A percentile compares a stretch with the other conserved stretches of the same genome.
Conservation (phyloP, 2,888 invertebrate genomes). For the Pterostichus niger region DNA sequence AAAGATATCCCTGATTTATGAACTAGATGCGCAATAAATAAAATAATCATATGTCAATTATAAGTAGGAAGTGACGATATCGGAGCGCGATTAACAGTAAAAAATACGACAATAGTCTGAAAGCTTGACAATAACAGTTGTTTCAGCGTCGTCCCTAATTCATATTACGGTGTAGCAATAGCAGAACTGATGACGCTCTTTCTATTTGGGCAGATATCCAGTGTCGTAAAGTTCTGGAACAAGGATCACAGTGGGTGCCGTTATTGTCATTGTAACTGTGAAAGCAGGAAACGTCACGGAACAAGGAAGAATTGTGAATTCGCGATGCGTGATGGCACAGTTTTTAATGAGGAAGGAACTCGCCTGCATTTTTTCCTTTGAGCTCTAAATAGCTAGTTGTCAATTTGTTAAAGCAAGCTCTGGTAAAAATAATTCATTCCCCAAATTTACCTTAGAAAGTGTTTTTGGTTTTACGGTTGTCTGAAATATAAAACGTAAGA, state of each 20-base stretch:
- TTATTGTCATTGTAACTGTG: slow-evolving; percentile 63
- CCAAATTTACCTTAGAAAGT: too few relatives aligned
- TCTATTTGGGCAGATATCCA: slow-evolving; percentile 23
- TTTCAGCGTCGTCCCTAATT: slow-evolving; percentile 25
- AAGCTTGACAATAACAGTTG: slow-evolving; percentile 32
- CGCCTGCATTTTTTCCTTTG: slow-evolving; percentile 14
- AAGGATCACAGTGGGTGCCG: slow-evolving; percentile 40
- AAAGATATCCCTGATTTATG: too few relatives aligned
- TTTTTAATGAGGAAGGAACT: slow-evolving; percentile 39
- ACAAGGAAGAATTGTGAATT: slow-evolving; percentile 51
- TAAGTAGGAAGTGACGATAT: too few relatives aligned
- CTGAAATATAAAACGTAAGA: too few relatives aligned
- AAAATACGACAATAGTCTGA: too few relatives aligned
- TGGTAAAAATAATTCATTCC: too few relatives aligned
- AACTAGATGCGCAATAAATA: too few relatives aligned
- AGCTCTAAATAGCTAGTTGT: not conserved
- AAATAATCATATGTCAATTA: too few relatives aligned
- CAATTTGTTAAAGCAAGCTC: slow-evolving; percentile 22
- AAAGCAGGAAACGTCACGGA: slow-evolving; percentile 56
- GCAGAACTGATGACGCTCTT: slow-evolving; percentile 48
- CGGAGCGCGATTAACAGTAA: too few relatives aligned
- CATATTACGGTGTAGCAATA: slow-evolving; percentile 44
- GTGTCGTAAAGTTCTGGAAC: slow-evolving; percentile 49
- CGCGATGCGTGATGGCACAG: slow-evolving; percentile 44
- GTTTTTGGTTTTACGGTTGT: too few relatives aligned